phyloP scores from a whole-genome alignment of 2,113 vertebrate genomes.

The Gracilinanus agilis region DNA sequence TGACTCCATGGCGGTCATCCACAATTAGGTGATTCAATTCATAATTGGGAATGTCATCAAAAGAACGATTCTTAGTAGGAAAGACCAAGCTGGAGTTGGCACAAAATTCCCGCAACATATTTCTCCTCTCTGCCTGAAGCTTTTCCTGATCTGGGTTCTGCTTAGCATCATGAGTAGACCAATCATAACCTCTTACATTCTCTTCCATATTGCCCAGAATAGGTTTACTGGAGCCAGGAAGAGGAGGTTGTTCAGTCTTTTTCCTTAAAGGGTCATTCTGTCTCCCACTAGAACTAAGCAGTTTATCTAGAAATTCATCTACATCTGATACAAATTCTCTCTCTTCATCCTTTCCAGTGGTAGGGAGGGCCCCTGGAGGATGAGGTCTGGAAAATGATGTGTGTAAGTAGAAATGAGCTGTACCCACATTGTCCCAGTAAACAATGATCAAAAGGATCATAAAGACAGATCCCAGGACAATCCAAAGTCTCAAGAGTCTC shows the following conservation, averaged over 20 bases:
- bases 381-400: conserved; percentile 89
- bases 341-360: conserved; percentile 40
- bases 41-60: conserved; percentile 97
- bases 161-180: conserved; percentile 87
- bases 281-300: conserved; percentile 77
- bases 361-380: conserved; percentile 76
- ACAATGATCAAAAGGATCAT: conserved; percentile 97
- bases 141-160: conserved; percentile 85
- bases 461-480: conserved; percentile 92
- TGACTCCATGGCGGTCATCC: conserved; percentile 95
- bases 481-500: conserved; percentile 92
- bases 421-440: conserved; percentile 97
- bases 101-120: conserved; percentile 88
- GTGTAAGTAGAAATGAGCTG: conserved; percentile 91
- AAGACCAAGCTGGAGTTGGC: conserved; percentile 91
- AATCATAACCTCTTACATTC: conserved; percentile 91
- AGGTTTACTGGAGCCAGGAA: conserved; percentile 87
- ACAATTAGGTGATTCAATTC: conserved; percentile 98
- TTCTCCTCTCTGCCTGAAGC: conserved; percentile 89
- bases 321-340: conserved; percentile 86
- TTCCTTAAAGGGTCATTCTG: conserved; percentile 33
- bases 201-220: conserved; percentile 84
- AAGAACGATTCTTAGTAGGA: conserved; percentile 93
- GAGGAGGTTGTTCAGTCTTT: conserved; percentile 69
- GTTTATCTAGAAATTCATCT: conserved; percentile 92